A percentile compares a stretch with the other conserved stretches of the same genome.
phyloP scores from a whole-genome alignment of 2,113 vertebrate species.

The Heliornis fulica region DNA sequence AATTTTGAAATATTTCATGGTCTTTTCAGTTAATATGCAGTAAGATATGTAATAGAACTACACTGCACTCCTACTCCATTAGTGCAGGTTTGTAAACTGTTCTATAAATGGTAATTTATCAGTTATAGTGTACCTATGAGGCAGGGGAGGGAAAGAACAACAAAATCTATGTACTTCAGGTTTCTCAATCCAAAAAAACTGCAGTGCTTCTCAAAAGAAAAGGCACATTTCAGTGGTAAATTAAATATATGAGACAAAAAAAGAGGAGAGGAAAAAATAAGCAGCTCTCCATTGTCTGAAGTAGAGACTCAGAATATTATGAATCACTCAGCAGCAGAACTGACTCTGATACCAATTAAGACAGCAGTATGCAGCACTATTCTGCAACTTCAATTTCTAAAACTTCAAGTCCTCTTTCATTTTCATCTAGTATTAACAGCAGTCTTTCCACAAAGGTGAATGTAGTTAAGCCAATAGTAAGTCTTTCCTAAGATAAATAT shows the following conservation, averaged over 20 bases:
- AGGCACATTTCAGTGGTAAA: not conserved
- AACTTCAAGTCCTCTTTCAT: not conserved
- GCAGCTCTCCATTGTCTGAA: not conserved
- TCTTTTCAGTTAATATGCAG: not conserved
- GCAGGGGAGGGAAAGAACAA: not conserved
- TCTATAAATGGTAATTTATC: not conserved
- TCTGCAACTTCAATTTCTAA: not conserved
- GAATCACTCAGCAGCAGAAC: not conserved
- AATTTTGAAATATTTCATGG: not conserved
- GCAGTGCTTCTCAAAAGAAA: not conserved
- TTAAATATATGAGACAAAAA: not conserved
- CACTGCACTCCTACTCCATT: not conserved
- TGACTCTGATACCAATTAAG: fast-evolving
- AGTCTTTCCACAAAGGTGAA: not conserved
- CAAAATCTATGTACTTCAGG: not conserved
- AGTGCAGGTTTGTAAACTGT: not conserved
- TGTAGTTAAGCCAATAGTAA: not conserved
- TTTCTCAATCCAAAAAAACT: not conserved
- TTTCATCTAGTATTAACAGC: not conserved
- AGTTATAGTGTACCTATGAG: not conserved
- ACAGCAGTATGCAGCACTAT: not conserved
- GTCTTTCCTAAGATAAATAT: not conserved
- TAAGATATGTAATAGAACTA: not conserved
- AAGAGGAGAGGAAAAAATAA: not conserved
- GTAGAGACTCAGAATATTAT: not conserved